These are phyloP conservation scores for Hydractinia echinata DNA, from an alignment of 30 jellyfish, hydroid and myxozoan genomes.

Conservation along the genomic window DNA sequence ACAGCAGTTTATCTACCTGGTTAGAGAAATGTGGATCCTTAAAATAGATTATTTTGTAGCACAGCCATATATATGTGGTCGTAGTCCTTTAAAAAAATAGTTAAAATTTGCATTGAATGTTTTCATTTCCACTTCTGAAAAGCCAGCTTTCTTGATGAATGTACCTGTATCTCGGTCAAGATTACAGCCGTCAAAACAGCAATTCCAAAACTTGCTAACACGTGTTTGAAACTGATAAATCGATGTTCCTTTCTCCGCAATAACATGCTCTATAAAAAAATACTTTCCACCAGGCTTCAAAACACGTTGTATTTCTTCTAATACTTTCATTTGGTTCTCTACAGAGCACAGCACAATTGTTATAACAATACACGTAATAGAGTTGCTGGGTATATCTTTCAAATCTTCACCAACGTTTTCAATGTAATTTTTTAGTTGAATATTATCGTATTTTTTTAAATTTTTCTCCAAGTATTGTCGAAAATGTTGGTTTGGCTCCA, in stretches of 20 bases:
- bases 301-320: slow-evolving; percentile 22
- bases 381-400: slow-evolving; percentile 17
- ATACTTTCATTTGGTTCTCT: background rate
- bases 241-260: slow-evolving; percentile 21
- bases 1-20: no score
- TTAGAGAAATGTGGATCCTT: background rate
- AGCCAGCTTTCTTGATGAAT: slow-evolving; percentile 21
- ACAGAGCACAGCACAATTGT: slow-evolving; percentile 46
- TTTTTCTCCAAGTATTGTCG: slow-evolving; percentile 18
- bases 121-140: slow-evolving; percentile 16
- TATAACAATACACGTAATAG: slow-evolving; percentile 22
- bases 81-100: background rate
- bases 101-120: slow-evolving; percentile 9
- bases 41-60: slow-evolving; percentile 10
- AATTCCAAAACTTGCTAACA: background rate
- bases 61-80: slow-evolving; percentile 31
- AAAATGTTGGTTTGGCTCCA: slow-evolving; percentile 26
- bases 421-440: slow-evolving; percentile 11
- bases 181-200: slow-evolving; percentile 24
- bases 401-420: slow-evolving; percentile 16
- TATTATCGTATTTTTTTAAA: background rate
- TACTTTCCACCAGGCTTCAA: slow-evolving; percentile 43
- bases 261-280: slow-evolving; percentile 36
- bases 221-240: background rate
- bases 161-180: slow-evolving; percentile 8